Conservation (phyloP, 2,797 vertebrate genomes). For the Sebastolobus alascanus region DNA sequence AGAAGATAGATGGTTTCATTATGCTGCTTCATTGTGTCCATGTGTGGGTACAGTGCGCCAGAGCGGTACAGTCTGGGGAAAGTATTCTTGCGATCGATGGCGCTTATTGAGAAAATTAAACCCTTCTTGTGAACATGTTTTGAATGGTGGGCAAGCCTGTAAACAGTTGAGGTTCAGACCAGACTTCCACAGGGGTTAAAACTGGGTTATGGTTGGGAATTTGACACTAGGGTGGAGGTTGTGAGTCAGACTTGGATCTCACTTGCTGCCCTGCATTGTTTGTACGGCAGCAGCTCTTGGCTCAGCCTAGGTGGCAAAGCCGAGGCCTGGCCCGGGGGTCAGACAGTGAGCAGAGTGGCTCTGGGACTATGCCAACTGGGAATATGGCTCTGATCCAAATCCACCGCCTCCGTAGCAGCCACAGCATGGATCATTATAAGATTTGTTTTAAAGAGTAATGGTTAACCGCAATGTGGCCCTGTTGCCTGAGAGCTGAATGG, state of each 20-base stretch:
- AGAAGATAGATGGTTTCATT: constrained; percentile 76
- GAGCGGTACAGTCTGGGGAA: constrained; percentile 28
- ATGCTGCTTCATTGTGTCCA: constrained; percentile 66
- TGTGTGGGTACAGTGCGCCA: constrained; percentile 60
- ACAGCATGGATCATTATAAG: constrained; percentile 67
- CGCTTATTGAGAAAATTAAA: constrained; percentile 53
- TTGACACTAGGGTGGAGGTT: constrained; percentile 13
- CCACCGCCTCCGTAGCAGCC: constrained; percentile 48
- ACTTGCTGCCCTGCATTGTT: constrained; percentile 15
- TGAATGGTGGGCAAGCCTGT: constrained; percentile 27
- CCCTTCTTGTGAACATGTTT: constrained; percentile 31
- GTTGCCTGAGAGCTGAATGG: constrained; percentile 67
- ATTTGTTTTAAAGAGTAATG: constrained; percentile 78
- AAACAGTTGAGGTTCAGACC: constrained; percentile 12
- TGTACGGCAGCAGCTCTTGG: constrained; percentile 3
- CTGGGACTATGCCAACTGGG: constrained; percentile 34
- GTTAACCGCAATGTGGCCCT: constrained; percentile 69
- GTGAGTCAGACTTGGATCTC: constrained; percentile 20
- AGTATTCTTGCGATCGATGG: constrained; percentile 25
- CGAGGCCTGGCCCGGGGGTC: constrained; percentile 36
- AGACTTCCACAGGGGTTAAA: constrained; percentile 30
- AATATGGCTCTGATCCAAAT: constrained; percentile 57
- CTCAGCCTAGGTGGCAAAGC: constrained; percentile 17
- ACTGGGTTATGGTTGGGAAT: constrained; percentile 4
- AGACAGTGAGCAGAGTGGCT: constrained; percentile 39